Evolutionary conservation across 2,113 vertebrate genomes (phyloP).

Genomic region (Microcebus ravelobensis): DNA sequence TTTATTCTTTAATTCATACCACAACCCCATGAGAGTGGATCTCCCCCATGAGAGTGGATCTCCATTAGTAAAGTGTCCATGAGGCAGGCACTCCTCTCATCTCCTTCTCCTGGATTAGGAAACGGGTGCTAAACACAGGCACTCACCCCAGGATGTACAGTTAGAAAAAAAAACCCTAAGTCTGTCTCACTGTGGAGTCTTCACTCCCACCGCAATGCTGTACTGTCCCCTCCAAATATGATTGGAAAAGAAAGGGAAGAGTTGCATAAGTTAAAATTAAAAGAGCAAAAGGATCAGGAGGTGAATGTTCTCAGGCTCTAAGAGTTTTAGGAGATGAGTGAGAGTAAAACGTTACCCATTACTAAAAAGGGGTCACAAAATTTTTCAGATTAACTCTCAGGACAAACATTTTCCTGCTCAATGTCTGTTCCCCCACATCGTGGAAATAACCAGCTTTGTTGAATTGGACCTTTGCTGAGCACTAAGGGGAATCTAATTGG

Average conservation of each 20-base stretch:
- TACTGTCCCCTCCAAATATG: neutral
- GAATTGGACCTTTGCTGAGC: neutral
- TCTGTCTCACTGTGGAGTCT: neutral
- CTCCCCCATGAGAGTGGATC: neutral
- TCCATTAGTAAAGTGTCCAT: neutral
- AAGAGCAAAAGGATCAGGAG: neutral
- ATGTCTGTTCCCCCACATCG: neutral
- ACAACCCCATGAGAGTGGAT: neutral
- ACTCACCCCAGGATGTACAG: neutral
- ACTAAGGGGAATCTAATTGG: neutral
- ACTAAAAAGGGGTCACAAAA: constrained; percentile 20
- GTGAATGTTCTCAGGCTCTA: neutral
- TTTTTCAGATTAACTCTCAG: neutral
- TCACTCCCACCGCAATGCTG: neutral
- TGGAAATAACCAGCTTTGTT: neutral
- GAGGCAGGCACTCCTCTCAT: neutral
- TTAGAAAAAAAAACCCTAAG: neutral
- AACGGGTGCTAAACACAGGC: neutral
- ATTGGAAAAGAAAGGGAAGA: neutral
- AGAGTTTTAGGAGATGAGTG: neutral
- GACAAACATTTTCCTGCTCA: neutral
- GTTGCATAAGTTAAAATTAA: neutral
- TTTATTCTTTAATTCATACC: constrained; percentile 28
- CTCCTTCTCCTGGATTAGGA: neutral
- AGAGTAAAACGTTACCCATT: neutral